A percentile compares a stretch with the other conserved stretches of the same genome.
These are phyloP conservation scores for Lerista edwardsae DNA, from an alignment of 2,797 vertebrate species.

Conservation along the genomic window DNA sequence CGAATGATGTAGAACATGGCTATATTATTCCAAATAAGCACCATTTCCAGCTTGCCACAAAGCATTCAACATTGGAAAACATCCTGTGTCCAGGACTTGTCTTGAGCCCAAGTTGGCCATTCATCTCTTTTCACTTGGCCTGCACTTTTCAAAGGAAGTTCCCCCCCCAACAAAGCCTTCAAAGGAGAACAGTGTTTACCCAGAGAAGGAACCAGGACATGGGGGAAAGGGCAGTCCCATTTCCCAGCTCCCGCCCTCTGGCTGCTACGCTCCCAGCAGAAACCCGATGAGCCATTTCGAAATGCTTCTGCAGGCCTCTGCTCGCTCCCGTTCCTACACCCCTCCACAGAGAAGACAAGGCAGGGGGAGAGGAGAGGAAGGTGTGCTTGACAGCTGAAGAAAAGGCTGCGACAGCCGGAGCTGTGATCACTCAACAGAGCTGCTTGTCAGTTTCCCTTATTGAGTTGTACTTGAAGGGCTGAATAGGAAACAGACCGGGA, in stretches of 20 bases:
- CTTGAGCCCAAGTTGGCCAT: background rate
- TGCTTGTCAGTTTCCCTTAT: slow-evolving; percentile 75
- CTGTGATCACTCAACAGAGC: slow-evolving; percentile 74
- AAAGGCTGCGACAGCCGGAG: slow-evolving; percentile 25
- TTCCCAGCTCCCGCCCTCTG: background rate
- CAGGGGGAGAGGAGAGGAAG: slow-evolving; percentile 23
- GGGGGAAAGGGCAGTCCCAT: background rate
- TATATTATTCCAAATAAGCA: too few species aligned
- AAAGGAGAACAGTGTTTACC: slow-evolving; percentile 2
- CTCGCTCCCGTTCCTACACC: background rate
- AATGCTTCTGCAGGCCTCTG: background rate
- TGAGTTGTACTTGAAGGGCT: slow-evolving; percentile 60
- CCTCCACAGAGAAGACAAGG: slow-evolving; percentile 8
- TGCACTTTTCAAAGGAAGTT: background rate
- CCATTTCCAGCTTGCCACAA: too few species aligned
- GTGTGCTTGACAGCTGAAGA: slow-evolving; percentile 34
- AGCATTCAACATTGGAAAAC: too few species aligned
- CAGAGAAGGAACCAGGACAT: background rate
- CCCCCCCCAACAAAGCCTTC: slow-evolving; percentile 17
- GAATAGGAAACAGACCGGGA: slow-evolving; percentile 63
- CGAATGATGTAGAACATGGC: too few species aligned
- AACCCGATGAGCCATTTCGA: background rate
- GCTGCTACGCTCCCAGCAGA: background rate
- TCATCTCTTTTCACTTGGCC: background rate
- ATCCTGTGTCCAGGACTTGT: too few species aligned